These are phyloP conservation scores for Alosa alosa DNA, from an alignment of 2,113 vertebrate genomes.

Conservation along the genomic window DNA sequence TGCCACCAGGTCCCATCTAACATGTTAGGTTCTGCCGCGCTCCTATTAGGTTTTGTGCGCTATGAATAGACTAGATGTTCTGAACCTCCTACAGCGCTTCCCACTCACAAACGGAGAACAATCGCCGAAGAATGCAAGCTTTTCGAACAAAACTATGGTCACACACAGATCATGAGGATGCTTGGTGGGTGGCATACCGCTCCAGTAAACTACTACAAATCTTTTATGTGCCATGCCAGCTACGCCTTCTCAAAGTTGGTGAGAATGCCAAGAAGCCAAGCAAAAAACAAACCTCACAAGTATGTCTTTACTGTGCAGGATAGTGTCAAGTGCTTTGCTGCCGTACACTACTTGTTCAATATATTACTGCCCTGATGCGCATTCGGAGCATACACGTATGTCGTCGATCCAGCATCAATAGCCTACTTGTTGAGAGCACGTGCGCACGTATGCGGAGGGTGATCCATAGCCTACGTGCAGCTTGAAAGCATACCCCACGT, in stretches of 20 bases:
- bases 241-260: background rate
- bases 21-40: background rate
- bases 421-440: too few relatives aligned
- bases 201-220: background rate
- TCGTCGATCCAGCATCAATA: background rate
- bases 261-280: background rate
- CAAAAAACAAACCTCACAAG: background rate
- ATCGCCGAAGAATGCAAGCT: background rate
- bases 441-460: background rate
- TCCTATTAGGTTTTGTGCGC: background rate
- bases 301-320: background rate
- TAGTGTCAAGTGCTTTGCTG: background rate
- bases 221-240: background rate
- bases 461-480: background rate
- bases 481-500: background rate
- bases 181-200: background rate
- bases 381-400: background rate
- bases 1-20: background rate
- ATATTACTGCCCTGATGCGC: background rate
- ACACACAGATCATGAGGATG: constrained; percentile 5
- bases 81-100: constrained; percentile 30
- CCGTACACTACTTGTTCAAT: background rate
- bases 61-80: background rate
- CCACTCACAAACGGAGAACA: constrained; percentile 18
- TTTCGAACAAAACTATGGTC: background rate